Percentiles rank a stretch among this genome's conserved stretches.
phyloP scores from a whole-genome alignment of 2,797 vertebrate species.

The Cirrhinus mrigala region DNA sequence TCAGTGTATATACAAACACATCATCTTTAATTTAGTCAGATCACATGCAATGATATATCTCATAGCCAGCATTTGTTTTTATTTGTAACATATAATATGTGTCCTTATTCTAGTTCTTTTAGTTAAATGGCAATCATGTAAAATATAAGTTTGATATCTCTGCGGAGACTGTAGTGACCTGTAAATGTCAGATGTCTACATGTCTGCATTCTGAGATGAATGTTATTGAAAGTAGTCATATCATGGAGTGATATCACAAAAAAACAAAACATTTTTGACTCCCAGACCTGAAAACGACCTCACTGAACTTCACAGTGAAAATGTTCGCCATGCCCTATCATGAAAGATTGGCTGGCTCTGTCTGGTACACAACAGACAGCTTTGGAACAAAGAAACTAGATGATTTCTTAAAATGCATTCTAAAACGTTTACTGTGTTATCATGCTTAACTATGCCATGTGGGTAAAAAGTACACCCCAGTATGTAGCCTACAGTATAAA shows the following conservation, averaged over 20 bases:
- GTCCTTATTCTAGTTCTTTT: background rate
- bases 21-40: background rate
- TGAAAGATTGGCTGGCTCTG: background rate
- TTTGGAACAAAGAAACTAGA: background rate
- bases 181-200: background rate
- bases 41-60: constrained; percentile 5
- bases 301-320: background rate
- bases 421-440: background rate
- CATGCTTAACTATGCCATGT: no score
- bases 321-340: background rate
- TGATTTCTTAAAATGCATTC: background rate
- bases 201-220: background rate
- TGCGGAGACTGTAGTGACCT: background rate
- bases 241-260: background rate
- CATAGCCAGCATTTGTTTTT: background rate
- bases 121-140: background rate
- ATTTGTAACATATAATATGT: background rate
- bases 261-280: background rate
- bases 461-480: background rate
- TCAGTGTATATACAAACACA: background rate
- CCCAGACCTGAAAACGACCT: background rate
- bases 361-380: background rate
- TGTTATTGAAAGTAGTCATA: background rate
- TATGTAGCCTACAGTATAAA: background rate
- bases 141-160: background rate